Evolutionary conservation across 2,888 invertebrate species (phyloP).

Genomic region (Eupeodes latifasciatus): DNA sequence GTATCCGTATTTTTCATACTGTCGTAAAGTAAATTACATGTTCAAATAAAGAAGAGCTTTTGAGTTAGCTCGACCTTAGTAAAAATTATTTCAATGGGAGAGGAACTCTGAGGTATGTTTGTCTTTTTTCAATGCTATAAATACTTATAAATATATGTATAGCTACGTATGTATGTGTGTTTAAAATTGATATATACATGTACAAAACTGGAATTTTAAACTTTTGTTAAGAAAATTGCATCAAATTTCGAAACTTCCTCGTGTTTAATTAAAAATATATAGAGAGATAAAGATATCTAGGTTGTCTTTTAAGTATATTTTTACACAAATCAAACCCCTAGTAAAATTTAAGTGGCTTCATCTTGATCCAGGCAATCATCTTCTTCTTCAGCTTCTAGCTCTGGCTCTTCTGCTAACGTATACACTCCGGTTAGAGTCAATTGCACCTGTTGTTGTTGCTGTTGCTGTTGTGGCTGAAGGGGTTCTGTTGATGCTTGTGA

Average conservation of each 20-base stretch:
- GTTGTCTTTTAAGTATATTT: constrained; percentile 26
- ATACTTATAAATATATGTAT: too few relatives aligned
- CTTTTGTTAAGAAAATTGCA: too few relatives aligned
- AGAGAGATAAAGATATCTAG: neutral
- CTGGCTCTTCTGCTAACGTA: constrained; percentile 86
- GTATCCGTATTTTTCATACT: too few relatives aligned
- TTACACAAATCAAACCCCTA: constrained; percentile 22
- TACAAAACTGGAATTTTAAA: too few relatives aligned
- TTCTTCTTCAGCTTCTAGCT: constrained; percentile 85
- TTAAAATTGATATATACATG: too few relatives aligned
- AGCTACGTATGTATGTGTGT: too few relatives aligned
- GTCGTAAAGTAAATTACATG: too few relatives aligned
- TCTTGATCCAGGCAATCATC: constrained; percentile 76
- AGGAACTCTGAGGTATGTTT: too few relatives aligned
- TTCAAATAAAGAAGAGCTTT: too few relatives aligned
- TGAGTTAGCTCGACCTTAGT: too few relatives aligned
- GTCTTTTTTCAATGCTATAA: too few relatives aligned
- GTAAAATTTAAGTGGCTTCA: constrained; percentile 78
- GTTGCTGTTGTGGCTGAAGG: constrained; percentile 57
- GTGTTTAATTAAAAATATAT: constrained; percentile 12
- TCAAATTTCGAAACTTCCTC: constrained; percentile 4
- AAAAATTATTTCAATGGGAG: too few relatives aligned
- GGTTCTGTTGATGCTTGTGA: constrained; percentile 78
- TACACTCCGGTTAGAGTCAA: constrained; percentile 85
- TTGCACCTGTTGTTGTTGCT: constrained; percentile 66